Base-by-base conservation (phyloP, 2,888 invertebrate species). In the Perithous albicinctus region DNA sequence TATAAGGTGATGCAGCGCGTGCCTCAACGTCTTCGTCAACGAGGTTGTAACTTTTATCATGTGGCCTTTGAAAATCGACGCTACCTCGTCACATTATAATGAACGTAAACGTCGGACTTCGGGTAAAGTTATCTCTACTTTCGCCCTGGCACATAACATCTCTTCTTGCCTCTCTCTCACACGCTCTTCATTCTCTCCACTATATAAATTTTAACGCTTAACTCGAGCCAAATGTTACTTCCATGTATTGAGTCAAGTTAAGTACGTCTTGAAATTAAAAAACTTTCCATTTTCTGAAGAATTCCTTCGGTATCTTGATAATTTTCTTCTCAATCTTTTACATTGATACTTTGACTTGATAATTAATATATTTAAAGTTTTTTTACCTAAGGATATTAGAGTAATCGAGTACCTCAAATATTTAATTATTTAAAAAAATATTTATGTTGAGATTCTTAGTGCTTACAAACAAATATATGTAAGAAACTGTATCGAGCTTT, bases 11-110 rank as follows among this genome's bases (percentile, higher is more conserved):
- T 29, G 38, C 23, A 54, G 56, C 26, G 70, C 43, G 26, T 43
- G 29, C 43, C 18, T 56, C 43, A 56, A 46, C 70, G 59, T 41
- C 43, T 59, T 54, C 43, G 59, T 26, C 41, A 10, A 26, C 7
- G 26, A 20, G 29, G 26, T 43, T 66, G 66, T 43, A 66, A 75
- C 64, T 75, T 75, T 75, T 54, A 75, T 75, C 64, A 66, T 20
- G 4, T 29, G 18, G 41, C 54, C 75, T 75, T 66, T 66, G 75
- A 75, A 75, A 75, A 75, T 48, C 43, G 54, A 18, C 32, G 56
- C 18, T 51, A 29, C 41, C 26, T 10, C 64, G 74, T 54, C 12
- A 54, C 10, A 23, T 35, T 32, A 41, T 4, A 41, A 23, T 15
- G 70, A 26, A 56, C 56, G 41, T 43, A 12, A n/a, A 23, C n/a